These are phyloP conservation scores for Grapholita molesta DNA, from an alignment of 1,140 invertebrate genomes.

Conservation along the genomic window DNA sequence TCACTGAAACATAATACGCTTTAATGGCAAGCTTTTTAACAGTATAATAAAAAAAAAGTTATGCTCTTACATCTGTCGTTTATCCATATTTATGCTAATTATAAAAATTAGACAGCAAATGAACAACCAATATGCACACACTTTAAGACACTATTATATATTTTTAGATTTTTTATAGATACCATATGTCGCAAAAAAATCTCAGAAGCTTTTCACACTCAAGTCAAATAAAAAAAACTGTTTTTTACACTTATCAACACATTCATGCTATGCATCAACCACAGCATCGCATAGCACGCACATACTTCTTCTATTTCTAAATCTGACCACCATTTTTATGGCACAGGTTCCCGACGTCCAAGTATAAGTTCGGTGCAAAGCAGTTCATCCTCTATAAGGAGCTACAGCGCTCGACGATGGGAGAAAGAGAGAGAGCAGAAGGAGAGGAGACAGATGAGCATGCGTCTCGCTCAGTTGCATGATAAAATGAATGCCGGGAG, in stretches of 20 bases:
- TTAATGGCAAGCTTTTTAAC: background rate
- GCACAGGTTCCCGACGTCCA: conserved; percentile 87
- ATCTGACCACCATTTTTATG: conserved; percentile 1
- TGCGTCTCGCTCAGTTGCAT: conserved; percentile 82
- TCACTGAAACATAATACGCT: background rate
- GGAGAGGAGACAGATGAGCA: conserved; percentile 85
- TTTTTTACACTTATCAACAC: background rate
- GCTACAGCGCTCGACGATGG: conserved; percentile 86
- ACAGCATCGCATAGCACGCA: conserved; percentile 20
- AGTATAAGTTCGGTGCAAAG: conserved; percentile 89
- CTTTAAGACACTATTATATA: background rate
- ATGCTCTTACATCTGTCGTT: background rate
- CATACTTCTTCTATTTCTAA: background rate
- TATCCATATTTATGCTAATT: too few species aligned
- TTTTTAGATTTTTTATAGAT: background rate
- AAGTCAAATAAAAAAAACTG: background rate
- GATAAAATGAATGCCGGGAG: conserved; percentile 71
- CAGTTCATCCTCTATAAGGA: conserved; percentile 86
- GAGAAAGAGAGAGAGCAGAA: conserved; percentile 88
- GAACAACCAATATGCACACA: too few species aligned
- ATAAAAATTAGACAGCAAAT: too few species aligned
- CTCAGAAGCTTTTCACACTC: background rate
- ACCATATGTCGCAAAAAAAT: background rate
- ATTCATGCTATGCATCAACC: conserved; percentile 38
- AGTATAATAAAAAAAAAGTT: background rate